Base-by-base conservation (phyloP, 2,113 vertebrate species). In the Microcebus griseorufus region DNA sequence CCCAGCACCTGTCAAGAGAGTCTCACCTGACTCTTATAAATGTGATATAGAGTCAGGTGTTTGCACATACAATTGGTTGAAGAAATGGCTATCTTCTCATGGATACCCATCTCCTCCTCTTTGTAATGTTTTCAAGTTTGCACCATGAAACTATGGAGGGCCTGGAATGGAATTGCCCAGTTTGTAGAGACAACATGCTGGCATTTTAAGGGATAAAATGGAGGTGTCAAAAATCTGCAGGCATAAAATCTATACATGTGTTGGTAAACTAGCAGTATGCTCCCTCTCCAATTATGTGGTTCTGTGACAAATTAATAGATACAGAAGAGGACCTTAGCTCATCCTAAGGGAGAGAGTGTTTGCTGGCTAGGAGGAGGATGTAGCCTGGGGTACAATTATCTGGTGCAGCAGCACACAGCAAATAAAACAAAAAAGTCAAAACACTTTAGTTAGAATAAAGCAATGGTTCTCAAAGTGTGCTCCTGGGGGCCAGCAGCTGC, bases 121-220 rank as follows among this genome's bases (percentile, higher is more conserved):
- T 39, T 76, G 48, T 93, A 65, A 83, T 93, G 25, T 83, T 91
- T 97, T 98, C 60, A 89, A 90, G 55, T 96, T 97, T 80, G 85
- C 48, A 96, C 75, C 48, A 9, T 69, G 17, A 92, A 90, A 93
- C 73, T 86, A 76, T 27, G 7, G 87, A 92, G 62, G 37, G 48
- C 42, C 17, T 92, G 64, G 93, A 87, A 82, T 94, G 64, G 32
- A 90, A 93, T 85, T 81, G 45, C 48, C 70, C 58, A 79, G 67
- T 95, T 94, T 93, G n/a, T 81, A 53, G 32, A 89, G 58, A 89
- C 48, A 97, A 89, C 55, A 81, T 81, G 9, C 58, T 97, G 91
- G 96, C 69, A 85, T 96, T 97, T 93, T 79, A 87, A 93, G 70
- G 79, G 93, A 87, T 73, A 45, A 25, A 90, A 93, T 37, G 87